Conservation (phyloP, 2,888 invertebrate species). For the Heliothis peltigera region DNA sequence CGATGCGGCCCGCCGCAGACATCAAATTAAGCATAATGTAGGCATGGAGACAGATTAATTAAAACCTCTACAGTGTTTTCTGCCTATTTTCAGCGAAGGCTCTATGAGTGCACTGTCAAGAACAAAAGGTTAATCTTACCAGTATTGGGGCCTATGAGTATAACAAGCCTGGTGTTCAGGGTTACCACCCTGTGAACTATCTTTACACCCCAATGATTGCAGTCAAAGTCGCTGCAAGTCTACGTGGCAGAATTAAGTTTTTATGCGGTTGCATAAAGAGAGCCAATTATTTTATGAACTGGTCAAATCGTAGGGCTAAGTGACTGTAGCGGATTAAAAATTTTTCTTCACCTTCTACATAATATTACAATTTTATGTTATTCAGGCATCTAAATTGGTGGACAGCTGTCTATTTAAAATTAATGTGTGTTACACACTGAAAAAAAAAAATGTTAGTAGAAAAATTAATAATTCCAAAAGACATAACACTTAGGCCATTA, state of each 20-base stretch:
- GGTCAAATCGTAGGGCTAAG: too few relatives aligned
- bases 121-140: conserved; percentile 60
- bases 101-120: conserved; percentile 9
- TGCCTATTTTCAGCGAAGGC: neutral
- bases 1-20: too few relatives aligned
- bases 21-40: too few relatives aligned
- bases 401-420: too few relatives aligned
- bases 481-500: neutral
- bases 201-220: conserved; percentile 50
- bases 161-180: conserved; percentile 1
- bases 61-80: neutral
- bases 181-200: conserved; percentile 29
- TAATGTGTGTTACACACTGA: too few relatives aligned
- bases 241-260: neutral
- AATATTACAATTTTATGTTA: too few relatives aligned
- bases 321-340: too few relatives aligned
- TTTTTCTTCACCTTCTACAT: too few relatives aligned
- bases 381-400: too few relatives aligned
- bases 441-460: too few relatives aligned
- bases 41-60: too few relatives aligned
- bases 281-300: neutral
- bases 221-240: conserved; percentile 2
- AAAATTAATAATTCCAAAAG: too few relatives aligned
- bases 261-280: neutral
- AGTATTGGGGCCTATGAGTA: conserved; percentile 36